phyloP scores from a whole-genome alignment of 1,140 invertebrate species.

The Artemia franciscana region DNA sequence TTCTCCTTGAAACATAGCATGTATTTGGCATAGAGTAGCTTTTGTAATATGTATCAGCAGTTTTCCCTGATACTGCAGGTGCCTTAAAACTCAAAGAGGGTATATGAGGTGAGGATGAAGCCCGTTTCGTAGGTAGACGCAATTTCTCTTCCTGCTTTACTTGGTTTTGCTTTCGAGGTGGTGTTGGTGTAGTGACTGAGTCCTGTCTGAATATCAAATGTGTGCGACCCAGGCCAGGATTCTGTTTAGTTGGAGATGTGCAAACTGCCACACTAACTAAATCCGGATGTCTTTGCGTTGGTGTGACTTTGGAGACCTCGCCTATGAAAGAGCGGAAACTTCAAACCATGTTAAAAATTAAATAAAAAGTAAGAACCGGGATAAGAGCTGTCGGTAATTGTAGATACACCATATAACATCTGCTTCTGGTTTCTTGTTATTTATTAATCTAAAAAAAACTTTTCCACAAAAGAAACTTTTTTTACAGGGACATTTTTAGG shows the following conservation, averaged over 20 bases:
- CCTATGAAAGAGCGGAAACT: not conserved
- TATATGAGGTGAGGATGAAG: not conserved
- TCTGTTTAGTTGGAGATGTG: not conserved
- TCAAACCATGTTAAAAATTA: not conserved
- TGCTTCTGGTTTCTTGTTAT: too few relatives aligned
- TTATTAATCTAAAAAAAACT: too few relatives aligned
- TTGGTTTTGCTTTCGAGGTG: not conserved
- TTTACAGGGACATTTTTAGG: too few relatives aligned
- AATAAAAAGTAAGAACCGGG: too few relatives aligned
- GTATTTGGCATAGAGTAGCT: not conserved
- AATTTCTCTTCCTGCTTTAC: not conserved
- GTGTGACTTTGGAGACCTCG: not conserved
- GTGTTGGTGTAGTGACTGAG: not conserved
- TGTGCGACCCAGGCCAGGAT: not conserved
- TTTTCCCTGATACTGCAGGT: not conserved
- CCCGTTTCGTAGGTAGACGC: not conserved
- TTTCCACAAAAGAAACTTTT: too few relatives aligned
- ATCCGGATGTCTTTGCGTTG: not conserved
- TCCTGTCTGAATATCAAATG: not conserved
- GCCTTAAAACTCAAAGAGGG: not conserved
- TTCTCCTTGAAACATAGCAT: not conserved
- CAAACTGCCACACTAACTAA: not conserved
- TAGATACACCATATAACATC: too few relatives aligned
- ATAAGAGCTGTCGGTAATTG: too few relatives aligned
- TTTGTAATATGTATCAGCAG: not conserved